Base-by-base conservation (phyloP, 2,888 invertebrate genomes). In the Latrodectus hesperus region DNA sequence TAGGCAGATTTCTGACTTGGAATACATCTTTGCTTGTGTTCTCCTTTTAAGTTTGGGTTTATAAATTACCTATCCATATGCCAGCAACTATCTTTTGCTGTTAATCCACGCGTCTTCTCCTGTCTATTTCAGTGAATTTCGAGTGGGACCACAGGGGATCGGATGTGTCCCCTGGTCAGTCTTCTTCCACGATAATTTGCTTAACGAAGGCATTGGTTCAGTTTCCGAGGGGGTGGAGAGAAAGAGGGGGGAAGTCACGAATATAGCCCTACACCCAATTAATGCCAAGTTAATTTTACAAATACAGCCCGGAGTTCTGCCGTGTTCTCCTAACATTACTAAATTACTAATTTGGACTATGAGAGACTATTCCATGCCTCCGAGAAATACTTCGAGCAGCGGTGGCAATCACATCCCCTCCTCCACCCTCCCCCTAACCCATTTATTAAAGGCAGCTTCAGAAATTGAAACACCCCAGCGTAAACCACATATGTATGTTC, bases 221-320 rank as follows among this genome's bases (percentile, higher is more conserved):
- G 10, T 16, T 60, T 60, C 60, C n/a, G 60, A 60, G 60, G 60
- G 12, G 12, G 16, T 14, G 4, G n/a, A 12, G 60, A 60, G 14
- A 11, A 55, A 11, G 55, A 22, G 16, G 60, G n/a, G 60, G 9
- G 14, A 74, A 79, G 75, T 74, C 70, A 79, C 79, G 74, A 78
- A 78, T 11, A 78, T 75, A 79, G 79, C 79, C 64, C 22, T 60
- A 70, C 26, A 85, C 68, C 79, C 85, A 85, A 85, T 85, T 85
- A 85, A 74, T 67, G 67, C 75, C 72, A 75, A 79, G 79, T 79
- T 85, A 85, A 85, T 85, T 85, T 85, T 85, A 79, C 85, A 79
- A 85, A 85, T 75, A 79, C 79, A 74, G 55, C 70, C 84, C 67
- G n/a, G 53, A 71, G 60, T 70, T 16, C 51, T 38, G 70, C 74